These are phyloP conservation scores for Myioborus melanocephalus DNA, from an alignment of 2,797 vertebrate genomes.

Conservation along the genomic window DNA sequence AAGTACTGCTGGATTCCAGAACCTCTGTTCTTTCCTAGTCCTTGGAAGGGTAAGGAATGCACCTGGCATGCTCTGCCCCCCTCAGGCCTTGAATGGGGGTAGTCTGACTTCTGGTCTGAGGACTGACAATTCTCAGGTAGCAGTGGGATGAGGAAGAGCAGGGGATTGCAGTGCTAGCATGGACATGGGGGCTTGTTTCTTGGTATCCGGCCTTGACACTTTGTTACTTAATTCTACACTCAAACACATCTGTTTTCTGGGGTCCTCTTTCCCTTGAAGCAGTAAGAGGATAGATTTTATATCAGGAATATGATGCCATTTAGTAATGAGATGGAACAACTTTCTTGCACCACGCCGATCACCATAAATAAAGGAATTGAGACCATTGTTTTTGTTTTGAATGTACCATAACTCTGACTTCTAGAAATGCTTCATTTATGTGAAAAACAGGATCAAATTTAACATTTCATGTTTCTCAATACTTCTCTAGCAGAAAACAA, in stretches of 20 bases:
- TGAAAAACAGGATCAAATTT: not conserved
- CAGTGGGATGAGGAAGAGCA: not conserved
- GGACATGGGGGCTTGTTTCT: not conserved
- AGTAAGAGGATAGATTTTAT: not conserved
- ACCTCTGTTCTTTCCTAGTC: not conserved
- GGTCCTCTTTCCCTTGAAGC: not conserved
- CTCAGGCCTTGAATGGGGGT: not conserved
- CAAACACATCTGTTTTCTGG: not conserved
- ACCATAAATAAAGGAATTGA: not conserved
- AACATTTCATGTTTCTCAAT: not conserved
- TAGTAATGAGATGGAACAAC: not conserved
- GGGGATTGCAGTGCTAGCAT: not conserved
- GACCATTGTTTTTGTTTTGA: not conserved
- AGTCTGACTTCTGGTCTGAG: not conserved
- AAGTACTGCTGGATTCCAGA: not conserved
- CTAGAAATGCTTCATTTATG: not conserved
- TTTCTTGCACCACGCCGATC: not conserved
- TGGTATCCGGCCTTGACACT: not conserved
- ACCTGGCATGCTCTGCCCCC: not conserved
- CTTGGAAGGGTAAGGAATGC: not conserved
- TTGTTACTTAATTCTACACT: not conserved
- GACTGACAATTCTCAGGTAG: not conserved
- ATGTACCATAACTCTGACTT: not conserved
- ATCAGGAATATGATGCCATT: not conserved
- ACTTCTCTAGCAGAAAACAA: not conserved